phyloP scores from a whole-genome alignment of 2,113 vertebrate genomes.

The Antechinus flavipes region DNA sequence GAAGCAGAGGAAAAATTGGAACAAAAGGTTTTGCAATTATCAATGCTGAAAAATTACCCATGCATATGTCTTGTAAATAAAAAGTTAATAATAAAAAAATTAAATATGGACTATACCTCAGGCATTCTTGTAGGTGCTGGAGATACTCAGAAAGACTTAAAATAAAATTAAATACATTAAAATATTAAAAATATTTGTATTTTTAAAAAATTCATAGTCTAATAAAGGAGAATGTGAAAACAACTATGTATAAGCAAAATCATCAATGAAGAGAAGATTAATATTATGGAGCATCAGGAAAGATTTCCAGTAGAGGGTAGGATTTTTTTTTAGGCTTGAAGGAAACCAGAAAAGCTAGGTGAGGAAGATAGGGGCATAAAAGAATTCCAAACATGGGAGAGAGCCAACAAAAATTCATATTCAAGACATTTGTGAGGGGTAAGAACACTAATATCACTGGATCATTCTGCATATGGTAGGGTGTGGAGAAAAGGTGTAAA shows the following conservation, averaged over 20 bases:
- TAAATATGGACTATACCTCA: neutral
- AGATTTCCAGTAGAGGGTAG: neutral
- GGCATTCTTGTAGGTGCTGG: neutral
- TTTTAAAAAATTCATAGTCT: neutral
- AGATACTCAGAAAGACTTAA: neutral
- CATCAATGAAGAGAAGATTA: neutral
- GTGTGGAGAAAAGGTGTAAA: neutral
- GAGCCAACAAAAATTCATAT: neutral
- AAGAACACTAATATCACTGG: neutral
- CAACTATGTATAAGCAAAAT: neutral
- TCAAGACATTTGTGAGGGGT: neutral
- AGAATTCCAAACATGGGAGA: neutral
- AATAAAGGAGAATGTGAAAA: neutral
- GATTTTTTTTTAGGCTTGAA: neutral
- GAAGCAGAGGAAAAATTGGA: too few relatives aligned
- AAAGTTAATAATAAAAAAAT: neutral
- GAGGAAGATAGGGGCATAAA: neutral
- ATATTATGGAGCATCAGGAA: neutral
- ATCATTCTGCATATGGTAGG: neutral
- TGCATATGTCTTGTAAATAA: too few relatives aligned
- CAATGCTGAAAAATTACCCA: too few relatives aligned
- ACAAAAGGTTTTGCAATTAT: too few relatives aligned
- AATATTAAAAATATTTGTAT: neutral
- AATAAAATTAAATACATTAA: neutral
- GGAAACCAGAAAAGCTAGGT: neutral